Conservation (phyloP, 2,113 vertebrate genomes). For the Polypterus senegalus region DNA sequence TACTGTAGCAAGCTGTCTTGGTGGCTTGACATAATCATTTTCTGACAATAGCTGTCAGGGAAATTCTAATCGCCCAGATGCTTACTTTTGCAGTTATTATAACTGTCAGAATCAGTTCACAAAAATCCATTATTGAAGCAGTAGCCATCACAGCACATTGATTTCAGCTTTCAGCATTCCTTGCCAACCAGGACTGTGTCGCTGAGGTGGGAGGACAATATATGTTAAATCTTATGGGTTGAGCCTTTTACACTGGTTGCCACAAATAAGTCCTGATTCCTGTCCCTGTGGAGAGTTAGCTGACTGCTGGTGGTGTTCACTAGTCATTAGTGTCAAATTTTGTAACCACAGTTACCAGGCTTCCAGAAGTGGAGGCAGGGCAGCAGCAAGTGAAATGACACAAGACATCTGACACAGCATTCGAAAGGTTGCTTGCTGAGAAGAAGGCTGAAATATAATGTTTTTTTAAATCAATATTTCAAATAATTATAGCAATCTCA, state of each 20-base stretch:
- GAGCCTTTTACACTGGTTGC: neutral
- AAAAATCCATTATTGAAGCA: neutral
- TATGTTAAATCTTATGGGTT: neutral
- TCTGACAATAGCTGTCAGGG: constrained; percentile 20
- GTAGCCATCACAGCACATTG: constrained; percentile 4
- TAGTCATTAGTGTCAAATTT: constrained; percentile 2
- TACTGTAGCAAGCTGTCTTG: no score
- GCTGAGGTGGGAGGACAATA: constrained; percentile 1
- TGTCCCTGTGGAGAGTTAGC: neutral
- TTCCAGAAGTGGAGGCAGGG: neutral
- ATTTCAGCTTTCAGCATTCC: constrained; percentile 13
- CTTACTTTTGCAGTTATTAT: constrained; percentile 17
- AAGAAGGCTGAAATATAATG: no score
- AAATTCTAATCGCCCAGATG: constrained; percentile 12
- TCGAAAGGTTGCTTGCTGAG: no score
- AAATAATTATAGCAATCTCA: no score
- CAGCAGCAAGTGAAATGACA: no score
- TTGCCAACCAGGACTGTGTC: neutral
- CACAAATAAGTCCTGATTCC: neutral
- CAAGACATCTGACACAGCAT: no score
- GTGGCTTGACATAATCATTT: constrained; percentile 16
- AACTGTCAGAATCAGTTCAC: constrained; percentile 16
- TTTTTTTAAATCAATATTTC: no score
- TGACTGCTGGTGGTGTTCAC: neutral
- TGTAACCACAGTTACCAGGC: constrained; percentile 1